Evolutionary conservation across 2,888 invertebrate species (phyloP), one percentile per base, ranked within the genome.

Genomic region (Lochmaea crataegi): DNA sequence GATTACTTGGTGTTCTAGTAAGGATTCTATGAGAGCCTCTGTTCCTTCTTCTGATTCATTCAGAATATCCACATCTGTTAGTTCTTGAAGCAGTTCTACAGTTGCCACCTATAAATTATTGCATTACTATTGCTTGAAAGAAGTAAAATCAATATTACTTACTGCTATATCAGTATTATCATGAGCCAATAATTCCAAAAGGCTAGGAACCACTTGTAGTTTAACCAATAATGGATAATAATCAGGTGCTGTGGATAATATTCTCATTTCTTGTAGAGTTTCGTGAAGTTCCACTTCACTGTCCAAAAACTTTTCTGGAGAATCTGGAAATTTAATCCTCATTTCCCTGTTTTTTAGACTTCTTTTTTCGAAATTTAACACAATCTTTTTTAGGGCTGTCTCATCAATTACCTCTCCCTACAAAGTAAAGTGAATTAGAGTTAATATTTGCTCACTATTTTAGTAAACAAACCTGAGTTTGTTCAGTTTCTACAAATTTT

Each of bases 231-330:
- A 86, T 0, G 96, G 94, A 88, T 99, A 99, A 73, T 97, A 91
- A 85, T 99, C 97, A 0, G 99, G 98, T 51, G 96, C 96, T 6
- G 98, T 98, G 1, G 99, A 96, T 45, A 99, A 90, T 4, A 94
- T 94, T 88, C 99, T 96, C 85, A 99, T 90, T 84, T 97, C 96
- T 89, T 96, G 92, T 68, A 94, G 89, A 60, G 91, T 90, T 83
- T 94, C 94, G 82, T 95, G 93, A 26, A 87, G 76, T 78, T 87
- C 87, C 32, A 99, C 89, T 88, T 99, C 99, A 73, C 98, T 98
- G 81, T 99, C 94, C 94, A 99, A 98, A 86, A 99, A 99, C 90
- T 98, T 98, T 85, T 98, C 97, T 9, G 98, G 96, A 82, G 94
- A 93, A 84, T 98, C 99, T 0, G 98, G 96, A 87, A 97, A 99